Evolutionary conservation across 1,140 invertebrate genomes (phyloP).

Genomic region (Teleopsis dalmanni): DNA sequence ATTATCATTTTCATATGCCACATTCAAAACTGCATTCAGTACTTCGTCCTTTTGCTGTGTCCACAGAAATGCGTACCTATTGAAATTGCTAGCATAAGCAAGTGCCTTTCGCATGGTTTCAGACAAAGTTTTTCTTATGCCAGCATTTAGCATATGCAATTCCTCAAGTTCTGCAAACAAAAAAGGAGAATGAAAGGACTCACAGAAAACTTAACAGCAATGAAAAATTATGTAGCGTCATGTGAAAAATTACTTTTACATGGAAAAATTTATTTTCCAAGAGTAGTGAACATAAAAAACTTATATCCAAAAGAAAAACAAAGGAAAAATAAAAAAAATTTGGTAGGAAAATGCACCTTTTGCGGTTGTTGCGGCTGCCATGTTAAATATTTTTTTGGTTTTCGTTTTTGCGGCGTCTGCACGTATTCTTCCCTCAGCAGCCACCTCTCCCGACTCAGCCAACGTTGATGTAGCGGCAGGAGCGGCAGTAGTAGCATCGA

Average conservation of each 20-base stretch:
- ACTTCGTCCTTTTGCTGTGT: constrained; percentile 24
- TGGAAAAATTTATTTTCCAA: too few species aligned
- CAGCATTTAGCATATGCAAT: constrained; percentile 9
- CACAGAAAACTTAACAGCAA: background rate
- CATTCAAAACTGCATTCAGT: constrained; percentile 21
- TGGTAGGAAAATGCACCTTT: constrained; percentile 4
- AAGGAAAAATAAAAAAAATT: too few species aligned
- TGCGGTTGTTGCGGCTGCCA: background rate
- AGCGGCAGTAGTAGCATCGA: background rate
- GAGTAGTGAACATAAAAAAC: too few species aligned
- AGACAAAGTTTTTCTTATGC: constrained; percentile 26
- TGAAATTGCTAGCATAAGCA: constrained; percentile 36
- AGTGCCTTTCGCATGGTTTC: constrained; percentile 28
- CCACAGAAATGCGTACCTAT: constrained; percentile 38
- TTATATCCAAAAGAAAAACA: too few species aligned
- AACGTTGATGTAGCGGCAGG: background rate
- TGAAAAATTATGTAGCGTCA: too few species aligned
- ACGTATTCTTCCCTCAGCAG: background rate
- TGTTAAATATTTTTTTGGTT: background rate
- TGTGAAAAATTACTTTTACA: too few species aligned
- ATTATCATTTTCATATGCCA: constrained; percentile 22
- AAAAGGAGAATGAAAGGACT: background rate
- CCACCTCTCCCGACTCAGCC: background rate
- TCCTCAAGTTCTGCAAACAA: background rate
- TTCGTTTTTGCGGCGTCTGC: background rate